These are phyloP conservation scores for Lota lota DNA, from an alignment of 2,113 vertebrate genomes.

Conservation along the genomic window DNA sequence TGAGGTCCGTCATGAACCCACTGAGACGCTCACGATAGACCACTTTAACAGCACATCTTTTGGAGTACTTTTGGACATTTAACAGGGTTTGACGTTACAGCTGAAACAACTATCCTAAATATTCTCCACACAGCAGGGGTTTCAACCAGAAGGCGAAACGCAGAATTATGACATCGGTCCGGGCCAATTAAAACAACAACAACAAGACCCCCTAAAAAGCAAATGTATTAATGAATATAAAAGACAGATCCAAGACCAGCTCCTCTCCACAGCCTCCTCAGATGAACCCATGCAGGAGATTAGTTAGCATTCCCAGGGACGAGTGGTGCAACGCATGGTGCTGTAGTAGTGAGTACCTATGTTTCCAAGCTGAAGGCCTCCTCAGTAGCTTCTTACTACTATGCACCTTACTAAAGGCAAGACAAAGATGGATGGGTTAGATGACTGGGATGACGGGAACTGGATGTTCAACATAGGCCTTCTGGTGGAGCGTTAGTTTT, in stretches of 20 bases:
- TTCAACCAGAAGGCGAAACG: conserved; percentile 37
- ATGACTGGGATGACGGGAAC: conserved; percentile 16
- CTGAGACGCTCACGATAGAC: too few species aligned
- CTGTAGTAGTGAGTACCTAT: conserved; percentile 86
- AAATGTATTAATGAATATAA: not conserved
- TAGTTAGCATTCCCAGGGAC: conserved; percentile 87
- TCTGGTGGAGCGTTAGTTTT: too few species aligned
- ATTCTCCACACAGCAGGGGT: conserved; percentile 14
- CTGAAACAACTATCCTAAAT: not conserved
- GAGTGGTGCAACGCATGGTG: conserved; percentile 67
- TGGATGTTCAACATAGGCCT: conserved; percentile 19
- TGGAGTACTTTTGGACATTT: too few species aligned
- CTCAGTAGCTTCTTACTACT: conserved; percentile 93
- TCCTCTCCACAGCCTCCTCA: conserved; percentile 32
- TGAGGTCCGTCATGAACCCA: too few species aligned
- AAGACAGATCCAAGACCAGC: conserved; percentile 1
- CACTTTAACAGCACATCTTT: too few species aligned
- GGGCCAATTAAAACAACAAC: not conserved
- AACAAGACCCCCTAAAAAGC: conserved; percentile 20
- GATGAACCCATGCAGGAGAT: conserved; percentile 83
- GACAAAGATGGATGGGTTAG: conserved; percentile 73
- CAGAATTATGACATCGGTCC: conserved; percentile 12
- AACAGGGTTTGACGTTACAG: not conserved
- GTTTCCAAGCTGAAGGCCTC: conserved; percentile 84
- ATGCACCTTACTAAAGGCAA: conserved; percentile 89